phyloP scores from a whole-genome alignment of 2,797 vertebrate species.

The Betta splendens region DNA sequence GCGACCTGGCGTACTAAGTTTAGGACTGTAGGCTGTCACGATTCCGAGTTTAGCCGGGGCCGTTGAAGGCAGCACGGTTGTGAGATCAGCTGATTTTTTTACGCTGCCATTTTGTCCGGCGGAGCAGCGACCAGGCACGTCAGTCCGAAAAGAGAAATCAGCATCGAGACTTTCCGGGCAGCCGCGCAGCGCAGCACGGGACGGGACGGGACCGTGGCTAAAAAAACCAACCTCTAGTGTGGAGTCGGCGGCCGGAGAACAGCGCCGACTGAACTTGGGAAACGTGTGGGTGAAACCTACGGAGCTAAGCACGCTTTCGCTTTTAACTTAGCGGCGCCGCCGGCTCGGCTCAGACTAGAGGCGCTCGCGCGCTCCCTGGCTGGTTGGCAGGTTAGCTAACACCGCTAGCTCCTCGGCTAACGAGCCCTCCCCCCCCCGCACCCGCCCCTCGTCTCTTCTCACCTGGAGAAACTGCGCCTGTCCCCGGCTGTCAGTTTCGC shows the following conservation, averaged over 20 bases:
- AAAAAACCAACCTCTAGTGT: constrained; percentile 10
- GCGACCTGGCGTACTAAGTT: not conserved
- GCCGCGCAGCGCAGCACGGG: constrained; percentile 5
- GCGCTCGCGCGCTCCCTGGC: constrained; percentile 16
- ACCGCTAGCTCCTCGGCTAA: constrained; percentile 64
- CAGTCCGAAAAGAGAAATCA: constrained; percentile 45
- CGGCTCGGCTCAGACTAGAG: constrained; percentile 40
- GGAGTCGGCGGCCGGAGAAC: constrained; percentile 20
- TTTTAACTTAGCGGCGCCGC: constrained; percentile 45
- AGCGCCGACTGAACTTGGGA: constrained; percentile 26
- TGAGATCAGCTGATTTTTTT: constrained; percentile 84
- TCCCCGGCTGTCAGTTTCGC: constrained; percentile 42
- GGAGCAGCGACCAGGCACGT: constrained; percentile 48
- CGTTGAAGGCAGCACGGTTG: constrained; percentile 57
- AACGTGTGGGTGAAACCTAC: constrained; percentile 19
- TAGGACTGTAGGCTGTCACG: accelerated
- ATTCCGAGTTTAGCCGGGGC: not conserved
- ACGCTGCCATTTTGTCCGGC: constrained; percentile 87
- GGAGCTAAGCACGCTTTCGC: constrained; percentile 41
- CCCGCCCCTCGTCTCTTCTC: constrained; percentile 1
- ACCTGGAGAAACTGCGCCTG: constrained; percentile 35
- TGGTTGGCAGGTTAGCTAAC: constrained; percentile 43
- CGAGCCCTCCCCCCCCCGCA: no score
- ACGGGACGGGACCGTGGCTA: constrained; percentile 17
- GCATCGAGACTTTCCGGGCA: constrained; percentile 36